Conservation (phyloP, 2,888 invertebrate genomes). For the Scelioninae gen. 1 region DNA sequence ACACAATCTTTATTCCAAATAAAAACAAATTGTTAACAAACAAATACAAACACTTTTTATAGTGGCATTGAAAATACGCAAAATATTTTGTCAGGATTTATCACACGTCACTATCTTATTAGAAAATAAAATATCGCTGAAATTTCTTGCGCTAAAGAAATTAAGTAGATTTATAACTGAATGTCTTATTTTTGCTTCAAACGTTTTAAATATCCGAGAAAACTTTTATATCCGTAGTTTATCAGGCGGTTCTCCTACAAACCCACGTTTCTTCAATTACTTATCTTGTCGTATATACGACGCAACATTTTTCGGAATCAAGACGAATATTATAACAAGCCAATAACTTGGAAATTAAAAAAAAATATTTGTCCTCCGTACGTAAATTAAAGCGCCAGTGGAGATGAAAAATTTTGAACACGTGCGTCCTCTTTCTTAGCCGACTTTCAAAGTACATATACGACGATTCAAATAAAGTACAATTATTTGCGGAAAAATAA, state of each 20-base stretch:
- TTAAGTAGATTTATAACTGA: too few relatives aligned
- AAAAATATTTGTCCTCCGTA: slow-evolving; percentile 14
- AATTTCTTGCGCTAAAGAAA: too few relatives aligned
- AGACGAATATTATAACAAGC: slow-evolving; percentile 14
- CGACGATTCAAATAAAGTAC: slow-evolving; percentile 33
- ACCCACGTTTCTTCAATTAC: slow-evolving; percentile 49
- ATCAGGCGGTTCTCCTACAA: too few relatives aligned
- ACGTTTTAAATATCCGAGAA: slow-evolving; percentile 34
- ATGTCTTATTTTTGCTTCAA: too few relatives aligned
- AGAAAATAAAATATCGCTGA: too few relatives aligned
- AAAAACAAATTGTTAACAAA: too few relatives aligned
- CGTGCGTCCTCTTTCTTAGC: background rate
- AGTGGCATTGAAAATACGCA: too few relatives aligned
- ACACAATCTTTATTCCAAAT: too few relatives aligned
- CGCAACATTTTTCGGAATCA: slow-evolving; percentile 3
- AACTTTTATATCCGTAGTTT: slow-evolving; percentile 22
- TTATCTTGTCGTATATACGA: slow-evolving; percentile 25
- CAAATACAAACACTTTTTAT: too few relatives aligned
- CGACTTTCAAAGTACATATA: slow-evolving; percentile 11
- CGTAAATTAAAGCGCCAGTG: slow-evolving; percentile 9
- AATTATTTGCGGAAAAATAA: slow-evolving; percentile 39
- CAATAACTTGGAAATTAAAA: slow-evolving; percentile 20
- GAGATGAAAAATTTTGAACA: slow-evolving; percentile 12
- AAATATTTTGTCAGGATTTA: too few relatives aligned
- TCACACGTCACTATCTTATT: too few relatives aligned